phyloP scores from a whole-genome alignment of 2,797 vertebrate species.

The Tapirus indicus region DNA sequence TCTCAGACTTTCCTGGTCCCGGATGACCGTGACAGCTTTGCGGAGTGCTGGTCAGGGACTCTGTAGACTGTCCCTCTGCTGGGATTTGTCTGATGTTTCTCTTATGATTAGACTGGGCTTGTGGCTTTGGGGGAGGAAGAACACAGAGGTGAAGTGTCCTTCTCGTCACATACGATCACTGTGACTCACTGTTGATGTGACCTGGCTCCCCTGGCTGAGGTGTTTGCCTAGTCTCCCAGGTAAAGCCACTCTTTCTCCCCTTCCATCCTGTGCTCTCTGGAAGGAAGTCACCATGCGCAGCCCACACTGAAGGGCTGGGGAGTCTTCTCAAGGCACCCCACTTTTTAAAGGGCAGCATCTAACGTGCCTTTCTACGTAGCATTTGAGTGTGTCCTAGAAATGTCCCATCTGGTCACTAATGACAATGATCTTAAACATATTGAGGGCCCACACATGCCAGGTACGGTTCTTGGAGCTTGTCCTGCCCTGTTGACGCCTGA shows the following conservation, averaged over 20 bases:
- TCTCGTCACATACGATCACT: accelerated
- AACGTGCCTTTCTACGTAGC: accelerated
- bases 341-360: background rate
- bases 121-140: background rate
- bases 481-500: accelerated
- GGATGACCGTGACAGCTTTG: background rate
- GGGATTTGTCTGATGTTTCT: background rate
- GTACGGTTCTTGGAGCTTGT: accelerated
- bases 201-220: accelerated
- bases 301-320: background rate
- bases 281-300: accelerated
- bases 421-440: accelerated
- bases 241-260: background rate
- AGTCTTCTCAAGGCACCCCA: background rate
- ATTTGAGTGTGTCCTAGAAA: accelerated
- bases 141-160: accelerated
- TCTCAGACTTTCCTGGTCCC: no score
- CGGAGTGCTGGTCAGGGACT: accelerated
- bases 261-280: accelerated
- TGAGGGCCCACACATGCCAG: accelerated
- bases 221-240: accelerated
- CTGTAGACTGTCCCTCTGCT: background rate
- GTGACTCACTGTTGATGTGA: accelerated
- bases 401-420: accelerated
- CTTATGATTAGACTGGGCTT: background rate